phyloP scores from a whole-genome alignment of 2,888 invertebrate species.

The Muscina levida region DNA sequence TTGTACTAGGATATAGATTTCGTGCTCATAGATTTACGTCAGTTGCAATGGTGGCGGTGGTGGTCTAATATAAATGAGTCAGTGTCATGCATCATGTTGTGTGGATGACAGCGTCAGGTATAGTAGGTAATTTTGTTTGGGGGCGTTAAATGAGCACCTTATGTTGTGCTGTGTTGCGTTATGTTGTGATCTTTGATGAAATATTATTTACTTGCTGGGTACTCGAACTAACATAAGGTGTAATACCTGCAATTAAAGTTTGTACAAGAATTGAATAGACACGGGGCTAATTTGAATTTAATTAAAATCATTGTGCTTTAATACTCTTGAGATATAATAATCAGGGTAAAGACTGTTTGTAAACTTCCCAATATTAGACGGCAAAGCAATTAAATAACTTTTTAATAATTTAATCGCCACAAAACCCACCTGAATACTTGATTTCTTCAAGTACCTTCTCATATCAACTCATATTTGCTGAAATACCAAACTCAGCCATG shows the following conservation, averaged over 20 bases:
- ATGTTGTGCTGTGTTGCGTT: constrained; percentile 25
- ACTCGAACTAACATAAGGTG: constrained; percentile 48
- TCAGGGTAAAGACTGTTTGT: too few species aligned
- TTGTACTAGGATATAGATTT: too few species aligned
- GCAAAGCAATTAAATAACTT: too few species aligned
- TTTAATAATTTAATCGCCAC: too few species aligned
- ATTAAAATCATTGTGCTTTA: background rate
- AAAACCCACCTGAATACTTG: too few species aligned
- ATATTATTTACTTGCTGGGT: constrained; percentile 26
- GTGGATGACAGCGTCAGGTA: too few species aligned
- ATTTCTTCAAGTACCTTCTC: too few species aligned
- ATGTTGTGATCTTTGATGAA: constrained; percentile 39
- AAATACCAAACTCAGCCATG: too few species aligned
- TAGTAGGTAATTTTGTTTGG: too few species aligned
- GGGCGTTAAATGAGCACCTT: constrained; percentile 34
- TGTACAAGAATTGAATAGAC: background rate
- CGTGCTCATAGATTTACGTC: constrained; percentile 48
- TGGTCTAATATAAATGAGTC: constrained; percentile 68
- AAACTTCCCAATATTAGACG: too few species aligned
- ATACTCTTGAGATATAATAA: too few species aligned
- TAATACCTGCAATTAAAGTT: constrained; percentile 47
- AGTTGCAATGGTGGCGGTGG: constrained; percentile 71
- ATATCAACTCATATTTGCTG: too few species aligned
- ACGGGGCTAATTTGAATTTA: background rate
- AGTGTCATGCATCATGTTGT: constrained; percentile 53